Base-by-base conservation (phyloP, 2,797 vertebrate species). In the Xyrichtys novacula region DNA sequence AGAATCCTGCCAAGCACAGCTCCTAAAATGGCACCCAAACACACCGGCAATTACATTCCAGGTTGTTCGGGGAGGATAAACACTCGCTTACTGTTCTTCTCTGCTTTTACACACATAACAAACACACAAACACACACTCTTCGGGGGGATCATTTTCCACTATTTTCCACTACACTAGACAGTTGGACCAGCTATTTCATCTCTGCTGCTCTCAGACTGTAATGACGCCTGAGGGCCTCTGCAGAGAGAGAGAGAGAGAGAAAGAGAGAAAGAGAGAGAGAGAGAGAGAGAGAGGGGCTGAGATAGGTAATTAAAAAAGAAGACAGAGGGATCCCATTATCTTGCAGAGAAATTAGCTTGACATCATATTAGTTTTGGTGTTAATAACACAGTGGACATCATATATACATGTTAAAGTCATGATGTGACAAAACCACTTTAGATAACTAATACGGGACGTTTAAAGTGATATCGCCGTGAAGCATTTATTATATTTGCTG, bases 81-180 rank as follows among this genome's bases (percentile, higher is more conserved):
- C 10, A 48, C 19, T 26, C 46, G 55, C 29, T 59, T 11, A 12
- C 61, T 57, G 53, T 74, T 69, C 49, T 26, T 74, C 52, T 32
- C 20, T 56, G 48, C 29, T 42, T 11, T 4, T 34, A 34, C 8
- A 26, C 32, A 29, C 29, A 40, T n/a, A n/a, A n/a, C n/a, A n/a
- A n/a, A n/a, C 10, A 46, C 19, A 25, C 50, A 31, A 16, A n/a
- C 39, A 60, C 26, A 43, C 26, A 39, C 19, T 25, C 75, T 67
- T 64, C 49, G 62, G 68, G 66, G 66, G 62, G 36, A 85, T 84
- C 38, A 57, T 71, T 78, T 83, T 76, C 46, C 58, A 71, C 40
- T 47, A 70, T 76, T 81, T 84, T 80, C 76, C 62, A 80, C 73
- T 44, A 77, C 42, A 72, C 53, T 57, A 72, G 60, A 82, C 63